Percentiles rank a stretch among this genome's conserved stretches.
Conservation (phyloP, 2,888 invertebrate genomes). For the Cephus runcator region DNA sequence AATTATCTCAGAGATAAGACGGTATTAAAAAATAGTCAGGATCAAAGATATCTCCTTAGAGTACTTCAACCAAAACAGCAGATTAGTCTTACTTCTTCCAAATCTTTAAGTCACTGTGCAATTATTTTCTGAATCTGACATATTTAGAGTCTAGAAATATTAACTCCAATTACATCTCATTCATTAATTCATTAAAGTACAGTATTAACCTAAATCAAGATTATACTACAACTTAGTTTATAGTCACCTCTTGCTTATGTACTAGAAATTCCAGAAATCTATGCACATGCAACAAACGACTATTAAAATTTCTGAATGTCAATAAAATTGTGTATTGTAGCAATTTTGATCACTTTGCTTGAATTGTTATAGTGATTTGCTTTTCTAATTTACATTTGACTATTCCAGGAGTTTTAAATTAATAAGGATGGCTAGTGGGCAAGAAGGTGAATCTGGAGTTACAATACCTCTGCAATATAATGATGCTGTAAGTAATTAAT, state of each 20-base stretch:
- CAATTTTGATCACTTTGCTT: not conserved
- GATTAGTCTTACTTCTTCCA: not conserved
- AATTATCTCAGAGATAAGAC: not conserved
- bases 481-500: slow-evolving; percentile 51
- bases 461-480: slow-evolving; percentile 60
- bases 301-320: not conserved
- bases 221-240: not conserved
- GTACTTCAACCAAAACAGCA: not conserved
- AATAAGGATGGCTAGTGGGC: slow-evolving; percentile 56
- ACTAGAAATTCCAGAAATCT: not conserved
- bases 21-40: not conserved
- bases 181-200: not conserved
- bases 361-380: not conserved
- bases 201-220: not conserved
- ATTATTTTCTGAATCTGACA: not conserved
- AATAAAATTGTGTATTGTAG: slow-evolving; percentile 17
- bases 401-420: slow-evolving; percentile 51
- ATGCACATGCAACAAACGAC: not conserved
- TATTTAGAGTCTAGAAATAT: not conserved
- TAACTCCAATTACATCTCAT: not conserved
- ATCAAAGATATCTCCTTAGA: not conserved
- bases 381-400: slow-evolving; percentile 9
- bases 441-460: slow-evolving; percentile 55
- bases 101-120: not conserved
- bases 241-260: not conserved